A percentile compares a stretch with the other conserved stretches of the same genome.
phyloP scores from a whole-genome alignment of 2,113 vertebrate genomes.

The Megalops atlanticus region DNA sequence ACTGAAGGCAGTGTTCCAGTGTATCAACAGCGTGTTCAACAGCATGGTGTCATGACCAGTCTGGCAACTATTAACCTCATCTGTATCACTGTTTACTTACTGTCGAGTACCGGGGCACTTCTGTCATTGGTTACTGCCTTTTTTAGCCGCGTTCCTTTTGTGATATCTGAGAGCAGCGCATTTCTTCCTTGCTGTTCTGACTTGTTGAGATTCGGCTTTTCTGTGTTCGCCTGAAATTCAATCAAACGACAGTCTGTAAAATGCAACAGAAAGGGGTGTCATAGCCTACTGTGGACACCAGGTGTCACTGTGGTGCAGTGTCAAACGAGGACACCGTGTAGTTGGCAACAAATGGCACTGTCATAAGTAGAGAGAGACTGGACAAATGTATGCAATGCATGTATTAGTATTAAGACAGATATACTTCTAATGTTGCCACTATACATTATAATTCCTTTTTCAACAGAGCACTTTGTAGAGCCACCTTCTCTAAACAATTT shows the following conservation, averaged over 20 bases:
- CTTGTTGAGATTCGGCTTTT: slow-evolving; percentile 80
- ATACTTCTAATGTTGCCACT: too few relatives aligned
- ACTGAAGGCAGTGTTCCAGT: background rate
- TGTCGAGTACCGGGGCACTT: slow-evolving; percentile 83
- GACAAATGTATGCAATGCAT: too few relatives aligned
- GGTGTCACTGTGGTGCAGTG: slow-evolving; percentile 43
- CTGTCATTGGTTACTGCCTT: slow-evolving; percentile 94
- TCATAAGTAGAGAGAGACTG: background rate
- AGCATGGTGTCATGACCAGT: background rate
- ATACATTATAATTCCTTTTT: too few relatives aligned
- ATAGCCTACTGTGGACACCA: slow-evolving; percentile 25
- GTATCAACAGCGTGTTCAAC: background rate
- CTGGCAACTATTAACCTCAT: background rate
- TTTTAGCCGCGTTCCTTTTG: slow-evolving; percentile 87
- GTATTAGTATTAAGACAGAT: too few relatives aligned
- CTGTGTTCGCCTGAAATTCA: slow-evolving; percentile 81
- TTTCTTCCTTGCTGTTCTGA: slow-evolving; percentile 80
- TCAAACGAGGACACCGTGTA: background rate
- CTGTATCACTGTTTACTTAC: slow-evolving; percentile 71
- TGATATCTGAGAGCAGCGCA: slow-evolving; percentile 87
- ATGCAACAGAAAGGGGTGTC: background rate
- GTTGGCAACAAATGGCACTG: background rate
- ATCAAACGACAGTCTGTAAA: slow-evolving; percentile 7
- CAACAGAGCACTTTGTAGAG: too few relatives aligned
- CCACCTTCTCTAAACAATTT: too few relatives aligned